Evolutionary conservation across 2,797 vertebrate species (phyloP).

Genomic region (Hypotaenidia okinawae): DNA sequence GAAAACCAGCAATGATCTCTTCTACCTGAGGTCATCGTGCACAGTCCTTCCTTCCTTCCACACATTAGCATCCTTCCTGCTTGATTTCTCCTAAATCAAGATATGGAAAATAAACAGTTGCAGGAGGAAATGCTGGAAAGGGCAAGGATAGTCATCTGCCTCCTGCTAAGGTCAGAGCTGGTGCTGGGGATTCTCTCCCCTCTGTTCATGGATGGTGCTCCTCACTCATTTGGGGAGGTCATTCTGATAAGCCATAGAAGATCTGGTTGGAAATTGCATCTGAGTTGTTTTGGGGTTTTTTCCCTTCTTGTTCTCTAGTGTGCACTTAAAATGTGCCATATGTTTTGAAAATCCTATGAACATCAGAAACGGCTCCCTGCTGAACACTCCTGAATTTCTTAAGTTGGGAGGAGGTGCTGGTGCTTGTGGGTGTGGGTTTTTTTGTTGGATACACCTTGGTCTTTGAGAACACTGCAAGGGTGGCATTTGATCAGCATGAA

Average conservation of each 20-base stretch:
- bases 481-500: background rate
- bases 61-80: background rate
- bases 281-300: background rate
- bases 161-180: background rate
- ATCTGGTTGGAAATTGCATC: background rate
- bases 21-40: background rate
- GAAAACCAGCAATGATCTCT: background rate
- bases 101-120: background rate
- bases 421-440: accelerated
- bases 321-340: background rate
- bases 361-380: background rate
- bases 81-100: background rate
- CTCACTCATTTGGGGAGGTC: background rate
- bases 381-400: background rate
- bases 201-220: background rate
- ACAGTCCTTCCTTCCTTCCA: background rate
- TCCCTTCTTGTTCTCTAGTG: background rate
- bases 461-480: accelerated
- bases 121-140: background rate
- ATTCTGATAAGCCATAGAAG: background rate
- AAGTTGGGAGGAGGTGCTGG: background rate
- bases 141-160: background rate
- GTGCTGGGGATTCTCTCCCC: background rate
- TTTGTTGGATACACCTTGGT: background rate
- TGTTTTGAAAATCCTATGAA: background rate